A percentile compares a stretch with the other conserved stretches of the same genome.
Conservation (phyloP, 2,113 vertebrate species). For the Pelobates fuscus region DNA sequence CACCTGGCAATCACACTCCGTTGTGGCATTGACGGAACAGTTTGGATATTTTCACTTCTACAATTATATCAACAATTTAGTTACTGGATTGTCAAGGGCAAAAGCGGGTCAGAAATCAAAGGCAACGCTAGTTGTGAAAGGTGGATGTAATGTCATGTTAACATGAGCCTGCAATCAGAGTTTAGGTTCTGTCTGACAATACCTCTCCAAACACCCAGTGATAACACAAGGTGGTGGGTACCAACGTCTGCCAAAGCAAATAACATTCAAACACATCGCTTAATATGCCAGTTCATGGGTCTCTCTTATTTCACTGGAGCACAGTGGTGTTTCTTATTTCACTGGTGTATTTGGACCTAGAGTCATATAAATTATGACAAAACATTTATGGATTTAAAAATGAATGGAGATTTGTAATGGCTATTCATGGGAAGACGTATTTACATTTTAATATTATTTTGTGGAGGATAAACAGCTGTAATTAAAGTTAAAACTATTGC, state of each 20-base stretch:
- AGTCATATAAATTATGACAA: no score
- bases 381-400: no score
- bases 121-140: constrained; percentile 28
- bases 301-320: no score
- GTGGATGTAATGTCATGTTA: constrained; percentile 26
- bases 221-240: constrained; percentile 31
- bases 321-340: no score
- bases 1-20: constrained; percentile 17
- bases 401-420: no score
- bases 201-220: constrained; percentile 26
- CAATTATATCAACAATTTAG: constrained; percentile 47
- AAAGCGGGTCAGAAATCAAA: constrained; percentile 41
- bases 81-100: constrained; percentile 42
- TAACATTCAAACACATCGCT: no score
- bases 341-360: no score
- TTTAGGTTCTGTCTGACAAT: constrained; percentile 37
- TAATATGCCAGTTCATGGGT: no score
- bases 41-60: constrained; percentile 46
- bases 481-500: no score
- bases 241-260: constrained; percentile 33
- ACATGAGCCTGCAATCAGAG: constrained; percentile 35
- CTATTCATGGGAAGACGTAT: no score
- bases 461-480: no score
- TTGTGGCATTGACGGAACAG: constrained; percentile 42
- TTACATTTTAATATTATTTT: no score